Evolutionary conservation across 2,113 vertebrate genomes (phyloP), one percentile per base, ranked within the genome.

Genomic region (Pelusios castaneus): DNA sequence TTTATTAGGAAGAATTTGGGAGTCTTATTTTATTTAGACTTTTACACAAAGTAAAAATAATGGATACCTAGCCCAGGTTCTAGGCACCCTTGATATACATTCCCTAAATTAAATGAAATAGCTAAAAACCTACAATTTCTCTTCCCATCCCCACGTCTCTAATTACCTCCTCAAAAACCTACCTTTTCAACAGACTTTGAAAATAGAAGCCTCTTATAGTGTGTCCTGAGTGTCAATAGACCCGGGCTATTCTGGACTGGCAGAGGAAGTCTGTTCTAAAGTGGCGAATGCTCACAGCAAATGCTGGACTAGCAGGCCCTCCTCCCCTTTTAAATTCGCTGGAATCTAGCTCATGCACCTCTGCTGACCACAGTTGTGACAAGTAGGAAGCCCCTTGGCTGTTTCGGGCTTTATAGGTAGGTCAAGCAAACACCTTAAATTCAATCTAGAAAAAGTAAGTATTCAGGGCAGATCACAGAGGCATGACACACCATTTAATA

Each of bases 181-280:
- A 11, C 5, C 31, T 60, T 80, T 70, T 77, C 63, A 70, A 80
- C 55, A 52, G 81, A 11, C 75, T 90, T 51, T 25, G 12, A 58
- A n/a, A 25, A 17, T 76, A 4, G 0, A 13, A 0, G 0, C 31
- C 81, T 73, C 77, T 43, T 51, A 31, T 29, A 6, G 21, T 8
- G 4, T 0, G 0, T 58, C 11, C 43, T 27, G 52, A 38, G 13
- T 14, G 34, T 27, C 8, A 70, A 7, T 22, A 82, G 1, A 17
- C 56, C 85, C 43, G 85, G 63, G 43, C 79, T 67, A 67, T 88
- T 54, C 41, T 78, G 31, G 56, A 45, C 47, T 14, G 45, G 55
- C 76, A 86, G 84, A 58, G 25, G 34, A 34, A 92, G 4, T 34
- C 90, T 56, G 91, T n/a, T 41, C 7, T 22, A 24, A 88, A 88